These are phyloP conservation scores for Orbicella faveolata DNA, from an alignment of 64 coral and sea anemone genomes.

Conservation along the genomic window DNA sequence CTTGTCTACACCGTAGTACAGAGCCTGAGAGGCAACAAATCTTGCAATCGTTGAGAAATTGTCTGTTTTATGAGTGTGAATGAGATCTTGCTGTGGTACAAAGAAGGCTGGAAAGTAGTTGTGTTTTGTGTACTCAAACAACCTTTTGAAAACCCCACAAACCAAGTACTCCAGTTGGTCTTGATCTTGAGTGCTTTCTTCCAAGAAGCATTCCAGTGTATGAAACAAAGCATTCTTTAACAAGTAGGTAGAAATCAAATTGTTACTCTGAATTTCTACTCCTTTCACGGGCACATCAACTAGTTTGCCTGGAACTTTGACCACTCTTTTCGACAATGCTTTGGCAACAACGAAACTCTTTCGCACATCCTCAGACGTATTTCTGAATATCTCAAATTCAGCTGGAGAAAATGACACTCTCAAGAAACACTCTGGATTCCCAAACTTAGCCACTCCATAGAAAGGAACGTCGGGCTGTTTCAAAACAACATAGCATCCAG, in stretches of 20 bases:
- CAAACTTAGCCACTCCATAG: too few species aligned
- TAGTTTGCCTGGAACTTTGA: too few species aligned
- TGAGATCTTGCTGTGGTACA: conserved; percentile 5
- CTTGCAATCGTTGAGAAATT: background rate
- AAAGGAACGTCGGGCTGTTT: too few species aligned
- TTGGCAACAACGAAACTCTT: conserved; percentile 9
- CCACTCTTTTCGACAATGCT: background rate
- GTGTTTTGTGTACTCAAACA: conserved; percentile 8
- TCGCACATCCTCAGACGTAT: background rate
- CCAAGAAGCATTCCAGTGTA: too few species aligned
- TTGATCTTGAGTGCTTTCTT: too few species aligned
- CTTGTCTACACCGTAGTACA: too few species aligned
- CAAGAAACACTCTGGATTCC: background rate
- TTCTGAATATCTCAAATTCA: conserved; percentile 6
- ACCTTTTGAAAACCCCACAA: background rate
- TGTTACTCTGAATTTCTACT: too few species aligned
- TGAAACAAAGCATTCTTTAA: too few species aligned
- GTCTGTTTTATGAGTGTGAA: conserved; percentile 10
- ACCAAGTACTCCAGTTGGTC: too few species aligned
- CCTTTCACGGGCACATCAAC: too few species aligned
- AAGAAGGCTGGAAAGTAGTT: conserved; percentile 17
- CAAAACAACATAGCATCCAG: too few species aligned
- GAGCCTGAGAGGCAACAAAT: background rate
- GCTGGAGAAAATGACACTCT: conserved; percentile 25
- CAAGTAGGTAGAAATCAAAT: too few species aligned